Conservation (phyloP, 2,113 vertebrate species). For the Malurus cyaneus region DNA sequence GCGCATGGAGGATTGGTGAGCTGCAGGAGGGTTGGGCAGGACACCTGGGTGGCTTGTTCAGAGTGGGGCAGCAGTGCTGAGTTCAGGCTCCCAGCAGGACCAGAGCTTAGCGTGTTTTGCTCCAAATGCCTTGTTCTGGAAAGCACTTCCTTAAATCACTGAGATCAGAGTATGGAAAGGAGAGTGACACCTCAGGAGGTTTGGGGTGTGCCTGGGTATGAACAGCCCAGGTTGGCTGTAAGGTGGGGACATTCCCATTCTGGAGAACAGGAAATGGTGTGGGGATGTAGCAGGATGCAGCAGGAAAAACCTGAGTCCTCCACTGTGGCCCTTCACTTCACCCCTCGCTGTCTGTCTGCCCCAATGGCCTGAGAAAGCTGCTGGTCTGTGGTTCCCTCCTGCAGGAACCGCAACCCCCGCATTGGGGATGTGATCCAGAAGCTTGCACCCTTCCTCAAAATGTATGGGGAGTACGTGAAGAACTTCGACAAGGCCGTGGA, state of each 20-base stretch:
- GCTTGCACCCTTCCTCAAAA: slow-evolving; percentile 88
- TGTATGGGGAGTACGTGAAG: slow-evolving; percentile 86
- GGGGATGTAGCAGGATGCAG: neutral
- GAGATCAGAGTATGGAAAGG: neutral
- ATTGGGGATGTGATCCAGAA: slow-evolving; percentile 86
- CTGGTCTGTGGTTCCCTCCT: neutral
- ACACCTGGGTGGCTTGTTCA: neutral
- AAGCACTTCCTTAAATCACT: neutral
- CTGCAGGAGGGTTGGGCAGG: neutral
- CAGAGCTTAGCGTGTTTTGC: neutral
- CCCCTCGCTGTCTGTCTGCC: accelerated
- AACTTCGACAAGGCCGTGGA: slow-evolving; percentile 83
- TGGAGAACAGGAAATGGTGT: neutral
- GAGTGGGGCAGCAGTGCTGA: no score
- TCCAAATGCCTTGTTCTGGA: neutral
- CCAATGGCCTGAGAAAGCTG: neutral
- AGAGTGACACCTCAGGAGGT: neutral
- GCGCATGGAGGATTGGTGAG: slow-evolving; percentile 84
- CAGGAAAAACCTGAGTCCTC: neutral
- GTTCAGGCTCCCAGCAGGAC: neutral
- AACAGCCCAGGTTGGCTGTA: neutral
- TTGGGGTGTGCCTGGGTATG: neutral
- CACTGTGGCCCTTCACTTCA: accelerated
- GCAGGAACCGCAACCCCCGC: slow-evolving; percentile 77
- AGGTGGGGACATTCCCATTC: neutral